phyloP scores from a whole-genome alignment of 2,888 invertebrate genomes.

The Uropetala carovei region DNA sequence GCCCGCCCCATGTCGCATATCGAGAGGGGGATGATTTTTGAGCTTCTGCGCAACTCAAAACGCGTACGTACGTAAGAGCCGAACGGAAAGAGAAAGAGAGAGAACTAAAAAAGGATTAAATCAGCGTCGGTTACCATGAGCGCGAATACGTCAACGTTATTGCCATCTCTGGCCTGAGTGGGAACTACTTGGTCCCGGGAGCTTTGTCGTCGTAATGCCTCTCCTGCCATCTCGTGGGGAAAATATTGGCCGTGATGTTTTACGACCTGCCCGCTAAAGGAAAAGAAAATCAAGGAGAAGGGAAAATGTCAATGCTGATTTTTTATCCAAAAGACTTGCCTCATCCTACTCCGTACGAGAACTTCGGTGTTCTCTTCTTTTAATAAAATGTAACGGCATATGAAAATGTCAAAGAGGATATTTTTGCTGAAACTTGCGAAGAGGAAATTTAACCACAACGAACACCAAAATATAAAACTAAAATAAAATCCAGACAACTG shows the following conservation, averaged over 20 bases:
- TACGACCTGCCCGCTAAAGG: conserved; percentile 27
- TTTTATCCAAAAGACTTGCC: neutral
- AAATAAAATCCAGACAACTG: too few relatives aligned
- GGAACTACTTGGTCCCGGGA: conserved; percentile 32
- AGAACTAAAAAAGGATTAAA: conserved; percentile 54
- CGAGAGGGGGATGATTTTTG: conserved; percentile 59
- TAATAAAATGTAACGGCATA: too few relatives aligned
- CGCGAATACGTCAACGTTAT: conserved; percentile 52
- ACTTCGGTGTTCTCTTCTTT: neutral
- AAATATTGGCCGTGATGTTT: neutral
- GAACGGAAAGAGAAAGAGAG: conserved; percentile 36
- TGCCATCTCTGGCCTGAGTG: conserved; percentile 52
- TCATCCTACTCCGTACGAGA: neutral
- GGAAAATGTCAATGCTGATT: neutral
- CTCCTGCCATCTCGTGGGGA: conserved; percentile 41
- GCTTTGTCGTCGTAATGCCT: neutral
- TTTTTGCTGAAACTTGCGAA: too few relatives aligned
- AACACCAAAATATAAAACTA: too few relatives aligned
- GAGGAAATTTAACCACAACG: too few relatives aligned
- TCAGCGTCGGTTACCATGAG: conserved; percentile 32
- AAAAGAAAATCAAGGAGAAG: neutral
- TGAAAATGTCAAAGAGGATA: too few relatives aligned
- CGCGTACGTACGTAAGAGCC: conserved; percentile 59
- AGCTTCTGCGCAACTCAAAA: conserved; percentile 64
- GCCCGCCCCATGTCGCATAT: conserved; percentile 31